phyloP scores from a whole-genome alignment of 2,113 vertebrate species.

The Apteryx mantelli region DNA sequence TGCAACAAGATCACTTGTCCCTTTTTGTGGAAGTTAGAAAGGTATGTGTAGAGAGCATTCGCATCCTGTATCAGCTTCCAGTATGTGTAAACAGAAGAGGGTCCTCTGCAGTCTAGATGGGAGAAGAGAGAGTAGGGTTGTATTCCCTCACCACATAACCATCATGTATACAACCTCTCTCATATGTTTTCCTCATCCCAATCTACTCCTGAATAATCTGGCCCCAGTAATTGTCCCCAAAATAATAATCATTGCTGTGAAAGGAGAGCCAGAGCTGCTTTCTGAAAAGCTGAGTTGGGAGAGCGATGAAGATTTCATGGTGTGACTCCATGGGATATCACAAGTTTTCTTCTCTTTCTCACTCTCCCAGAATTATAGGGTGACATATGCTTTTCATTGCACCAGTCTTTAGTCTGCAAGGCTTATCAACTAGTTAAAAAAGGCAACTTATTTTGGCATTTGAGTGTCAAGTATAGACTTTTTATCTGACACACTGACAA shows the following conservation, averaged over 20 bases:
- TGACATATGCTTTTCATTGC: slow-evolving; percentile 3
- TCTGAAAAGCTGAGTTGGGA: not conserved
- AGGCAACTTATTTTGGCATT: slow-evolving; percentile 52
- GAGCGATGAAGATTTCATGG: not conserved
- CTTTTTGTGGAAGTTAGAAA: not conserved
- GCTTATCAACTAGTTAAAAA: slow-evolving; percentile 40
- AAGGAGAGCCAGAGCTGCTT: not conserved
- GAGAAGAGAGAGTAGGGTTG: not conserved
- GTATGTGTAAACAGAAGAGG: not conserved
- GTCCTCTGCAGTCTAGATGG: not conserved
- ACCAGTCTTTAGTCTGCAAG: slow-evolving; percentile 34
- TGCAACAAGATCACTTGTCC: not conserved
- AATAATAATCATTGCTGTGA: not conserved
- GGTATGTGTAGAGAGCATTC: not conserved
- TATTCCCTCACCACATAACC: not conserved
- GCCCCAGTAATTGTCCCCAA: not conserved
- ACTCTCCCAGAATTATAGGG: not conserved
- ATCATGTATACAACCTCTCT: not conserved
- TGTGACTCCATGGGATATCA: not conserved
- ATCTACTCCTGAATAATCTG: not conserved
- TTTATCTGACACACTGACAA: slow-evolving; percentile 57
- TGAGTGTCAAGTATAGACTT: slow-evolving; percentile 59
- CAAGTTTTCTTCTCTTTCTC: not conserved
- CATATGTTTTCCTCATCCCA: not conserved
- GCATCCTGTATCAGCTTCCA: not conserved